Evolutionary conservation across 2,113 vertebrate genomes (phyloP).

Genomic region (Myotis yumanensis): DNA sequence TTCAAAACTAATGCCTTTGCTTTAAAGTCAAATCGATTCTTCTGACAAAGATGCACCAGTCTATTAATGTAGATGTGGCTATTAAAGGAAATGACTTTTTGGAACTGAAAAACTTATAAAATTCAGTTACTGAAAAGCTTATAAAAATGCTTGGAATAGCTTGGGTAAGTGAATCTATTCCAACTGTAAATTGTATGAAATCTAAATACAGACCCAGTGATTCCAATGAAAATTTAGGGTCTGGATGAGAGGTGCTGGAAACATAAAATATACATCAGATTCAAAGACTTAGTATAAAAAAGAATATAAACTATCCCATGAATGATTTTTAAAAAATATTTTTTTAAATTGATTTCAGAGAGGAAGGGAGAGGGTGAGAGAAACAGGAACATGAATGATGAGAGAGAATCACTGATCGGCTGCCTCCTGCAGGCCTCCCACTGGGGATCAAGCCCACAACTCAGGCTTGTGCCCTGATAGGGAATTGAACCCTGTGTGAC

Average conservation of each 20-base stretch:
- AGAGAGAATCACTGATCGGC: too few relatives aligned
- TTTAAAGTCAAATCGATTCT: neutral
- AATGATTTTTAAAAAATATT: neutral
- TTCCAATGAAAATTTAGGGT: neutral
- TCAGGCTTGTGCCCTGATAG: too few relatives aligned
- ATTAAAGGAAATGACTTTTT: neutral
- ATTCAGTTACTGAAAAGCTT: neutral
- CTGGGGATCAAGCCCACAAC: too few relatives aligned
- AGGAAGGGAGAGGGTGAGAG: too few relatives aligned
- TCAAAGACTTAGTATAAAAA: conserved; percentile 7
- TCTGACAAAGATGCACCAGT: neutral
- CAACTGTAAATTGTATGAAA: neutral
- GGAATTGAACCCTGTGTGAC: too few relatives aligned
- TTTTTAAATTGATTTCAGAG: too few relatives aligned
- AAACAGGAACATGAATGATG: too few relatives aligned
- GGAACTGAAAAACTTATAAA: neutral
- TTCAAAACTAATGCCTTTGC: neutral
- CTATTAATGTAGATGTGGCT: neutral
- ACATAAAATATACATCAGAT: neutral
- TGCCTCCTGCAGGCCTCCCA: too few relatives aligned
- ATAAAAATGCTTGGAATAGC: neutral
- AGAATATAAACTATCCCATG: neutral
- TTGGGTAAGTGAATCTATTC: neutral
- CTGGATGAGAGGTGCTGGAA: neutral
- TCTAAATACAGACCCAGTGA: neutral